Evolutionary conservation across 1,140 invertebrate species (phyloP).

Genomic region (Oryzaephilus surinamensis): DNA sequence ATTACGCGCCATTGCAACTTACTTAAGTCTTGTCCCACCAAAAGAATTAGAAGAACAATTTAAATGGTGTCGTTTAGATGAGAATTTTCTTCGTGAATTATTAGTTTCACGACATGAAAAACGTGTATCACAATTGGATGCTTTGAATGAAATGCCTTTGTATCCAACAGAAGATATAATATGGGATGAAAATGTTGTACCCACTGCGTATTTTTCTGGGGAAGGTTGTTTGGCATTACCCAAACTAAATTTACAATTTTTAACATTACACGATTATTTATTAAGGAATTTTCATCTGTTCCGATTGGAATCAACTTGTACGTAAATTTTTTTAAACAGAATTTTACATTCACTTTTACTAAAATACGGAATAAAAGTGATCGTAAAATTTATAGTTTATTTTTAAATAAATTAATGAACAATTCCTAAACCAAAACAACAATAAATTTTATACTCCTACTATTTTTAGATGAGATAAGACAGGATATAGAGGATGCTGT

Average conservation of each 20-base stretch:
- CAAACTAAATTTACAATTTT: conserved; percentile 96
- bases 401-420: neutral
- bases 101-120: conserved; percentile 83
- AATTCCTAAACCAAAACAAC: neutral
- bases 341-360: too few relatives aligned
- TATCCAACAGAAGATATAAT: conserved; percentile 98
- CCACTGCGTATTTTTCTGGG: conserved; percentile 92
- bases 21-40: conserved; percentile 75
- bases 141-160: conserved; percentile 94
- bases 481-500: conserved; percentile 98
- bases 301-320: conserved; percentile 95
- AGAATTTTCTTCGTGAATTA: conserved; percentile 74
- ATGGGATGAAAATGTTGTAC: conserved; percentile 99
- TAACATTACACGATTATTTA: conserved; percentile 97
- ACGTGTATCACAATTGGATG: conserved; percentile 83
- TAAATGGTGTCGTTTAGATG: conserved; percentile 65
- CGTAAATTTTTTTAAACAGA: too few relatives aligned
- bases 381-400: too few relatives aligned
- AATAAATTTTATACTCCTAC: neutral
- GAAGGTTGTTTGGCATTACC: conserved; percentile 92
- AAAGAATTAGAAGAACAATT: conserved; percentile 53
- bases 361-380: too few relatives aligned
- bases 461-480: conserved; percentile 81
- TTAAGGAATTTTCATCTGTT: conserved; percentile 97
- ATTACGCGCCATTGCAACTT: conserved; percentile 72